These are phyloP conservation scores for Eupristina koningsbergeri DNA, from an alignment of 1,140 invertebrate species.

Conservation along the genomic window DNA sequence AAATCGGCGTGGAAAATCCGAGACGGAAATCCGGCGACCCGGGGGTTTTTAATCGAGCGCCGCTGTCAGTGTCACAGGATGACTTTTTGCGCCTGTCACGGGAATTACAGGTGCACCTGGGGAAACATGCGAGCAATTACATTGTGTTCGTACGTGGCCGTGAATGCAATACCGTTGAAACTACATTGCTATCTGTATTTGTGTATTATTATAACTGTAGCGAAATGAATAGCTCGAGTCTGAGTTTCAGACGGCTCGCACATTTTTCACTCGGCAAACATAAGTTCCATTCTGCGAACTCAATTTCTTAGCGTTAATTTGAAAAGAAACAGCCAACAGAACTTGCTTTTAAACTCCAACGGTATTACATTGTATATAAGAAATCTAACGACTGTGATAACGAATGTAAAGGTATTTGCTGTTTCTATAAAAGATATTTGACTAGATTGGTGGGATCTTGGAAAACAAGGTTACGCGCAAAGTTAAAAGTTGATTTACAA, in stretches of 20 bases:
- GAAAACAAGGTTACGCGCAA: background rate
- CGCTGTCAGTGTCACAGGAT: background rate
- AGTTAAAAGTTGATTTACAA: no score
- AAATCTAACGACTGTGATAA: background rate
- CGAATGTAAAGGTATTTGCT: no score
- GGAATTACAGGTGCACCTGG: background rate
- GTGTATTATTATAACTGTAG: conserved; percentile 8
- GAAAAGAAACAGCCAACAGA: background rate
- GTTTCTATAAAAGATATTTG: background rate
- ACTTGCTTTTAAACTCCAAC: background rate
- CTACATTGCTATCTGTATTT: background rate
- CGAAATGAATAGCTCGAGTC: background rate
- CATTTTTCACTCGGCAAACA: background rate
- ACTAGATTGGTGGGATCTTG: background rate
- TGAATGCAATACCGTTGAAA: background rate
- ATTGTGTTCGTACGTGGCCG: background rate
- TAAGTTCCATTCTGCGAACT: background rate
- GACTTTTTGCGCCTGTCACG: background rate
- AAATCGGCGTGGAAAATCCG: background rate
- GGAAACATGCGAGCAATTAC: background rate
- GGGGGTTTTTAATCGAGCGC: no score
- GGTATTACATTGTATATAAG: background rate
- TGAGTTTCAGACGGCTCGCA: background rate
- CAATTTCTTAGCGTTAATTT: background rate
- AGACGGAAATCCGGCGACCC: background rate